Evolutionary conservation across 2,113 vertebrate species (phyloP).

Genomic region (Mixornis gularis): DNA sequence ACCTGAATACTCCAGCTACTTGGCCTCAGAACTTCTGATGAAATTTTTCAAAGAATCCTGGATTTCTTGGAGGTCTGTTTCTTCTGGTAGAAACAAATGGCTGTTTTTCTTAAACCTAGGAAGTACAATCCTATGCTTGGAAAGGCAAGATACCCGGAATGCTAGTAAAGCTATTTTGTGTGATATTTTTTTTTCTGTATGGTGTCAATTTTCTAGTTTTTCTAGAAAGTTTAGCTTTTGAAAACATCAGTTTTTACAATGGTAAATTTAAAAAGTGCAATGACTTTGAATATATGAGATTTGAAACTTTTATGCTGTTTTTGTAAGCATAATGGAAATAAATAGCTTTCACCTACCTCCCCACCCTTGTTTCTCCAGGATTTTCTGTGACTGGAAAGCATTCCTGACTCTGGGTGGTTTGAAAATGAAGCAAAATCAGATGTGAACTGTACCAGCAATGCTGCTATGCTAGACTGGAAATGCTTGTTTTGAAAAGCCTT

Average conservation of each 20-base stretch:
- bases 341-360: background rate
- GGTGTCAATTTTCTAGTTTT: background rate
- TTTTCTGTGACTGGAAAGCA: background rate
- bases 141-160: background rate
- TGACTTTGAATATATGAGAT: background rate
- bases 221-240: background rate
- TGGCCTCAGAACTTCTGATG: background rate
- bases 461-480: background rate
- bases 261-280: background rate
- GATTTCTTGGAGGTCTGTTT: background rate
- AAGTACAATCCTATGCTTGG: background rate
- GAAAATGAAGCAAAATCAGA: background rate
- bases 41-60: background rate
- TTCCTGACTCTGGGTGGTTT: background rate
- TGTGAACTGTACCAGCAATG: background rate
- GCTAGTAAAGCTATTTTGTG: background rate
- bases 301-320: background rate
- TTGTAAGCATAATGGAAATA: background rate
- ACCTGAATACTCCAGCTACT: background rate
- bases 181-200: background rate
- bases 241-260: background rate
- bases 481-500: background rate
- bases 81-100: background rate
- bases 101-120: background rate
- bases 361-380: background rate